Conservation (phyloP, 2,797 vertebrate genomes). For the Trichosurus vulpecula region DNA sequence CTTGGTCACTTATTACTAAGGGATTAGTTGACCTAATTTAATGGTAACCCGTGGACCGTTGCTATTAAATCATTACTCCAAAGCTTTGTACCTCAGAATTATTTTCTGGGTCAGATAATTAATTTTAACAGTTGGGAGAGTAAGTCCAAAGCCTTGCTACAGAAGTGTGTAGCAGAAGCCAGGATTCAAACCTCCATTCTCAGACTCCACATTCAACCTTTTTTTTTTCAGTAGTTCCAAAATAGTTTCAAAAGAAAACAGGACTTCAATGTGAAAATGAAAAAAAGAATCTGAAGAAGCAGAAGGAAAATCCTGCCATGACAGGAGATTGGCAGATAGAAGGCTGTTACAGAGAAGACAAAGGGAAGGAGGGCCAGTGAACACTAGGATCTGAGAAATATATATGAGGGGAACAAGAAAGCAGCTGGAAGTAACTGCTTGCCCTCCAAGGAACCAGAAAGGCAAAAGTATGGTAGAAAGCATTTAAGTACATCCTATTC, state of each 20-base stretch:
- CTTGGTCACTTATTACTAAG: neutral
- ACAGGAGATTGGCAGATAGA: neutral
- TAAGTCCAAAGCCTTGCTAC: neutral
- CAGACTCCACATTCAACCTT: neutral
- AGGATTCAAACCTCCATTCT: neutral
- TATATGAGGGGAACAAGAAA: neutral
- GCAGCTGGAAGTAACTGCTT: neutral
- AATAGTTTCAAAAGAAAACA: neutral
- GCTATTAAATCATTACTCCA: neutral
- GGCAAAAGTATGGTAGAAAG: neutral
- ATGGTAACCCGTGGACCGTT: neutral
- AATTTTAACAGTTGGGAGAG: neutral
- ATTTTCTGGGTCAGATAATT: neutral
- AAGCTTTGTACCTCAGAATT: neutral
- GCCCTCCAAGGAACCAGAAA: neutral
- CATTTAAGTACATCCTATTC: neutral
- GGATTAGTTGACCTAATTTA: neutral
- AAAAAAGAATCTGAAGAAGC: neutral
- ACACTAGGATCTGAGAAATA: neutral
- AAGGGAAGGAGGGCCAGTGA: neutral
- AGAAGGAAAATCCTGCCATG: neutral
- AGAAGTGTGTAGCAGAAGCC: neutral
- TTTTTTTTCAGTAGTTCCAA: neutral
- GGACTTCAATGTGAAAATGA: neutral
- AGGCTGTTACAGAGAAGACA: neutral